These are phyloP conservation scores for Pteropus alecto DNA, from an alignment of 2,113 vertebrate species.

Conservation along the genomic window DNA sequence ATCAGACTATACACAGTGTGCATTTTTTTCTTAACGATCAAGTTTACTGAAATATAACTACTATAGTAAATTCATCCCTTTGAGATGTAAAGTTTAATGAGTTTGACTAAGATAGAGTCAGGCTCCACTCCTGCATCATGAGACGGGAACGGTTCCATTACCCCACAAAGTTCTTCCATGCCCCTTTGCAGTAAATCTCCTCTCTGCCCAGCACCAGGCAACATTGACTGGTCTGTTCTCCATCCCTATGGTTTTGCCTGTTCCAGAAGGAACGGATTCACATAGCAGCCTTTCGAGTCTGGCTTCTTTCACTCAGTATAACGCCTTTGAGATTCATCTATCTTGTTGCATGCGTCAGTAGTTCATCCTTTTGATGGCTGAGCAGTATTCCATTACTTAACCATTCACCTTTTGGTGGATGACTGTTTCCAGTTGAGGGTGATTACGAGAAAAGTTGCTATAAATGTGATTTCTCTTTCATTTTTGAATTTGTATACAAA, in stretches of 20 bases:
- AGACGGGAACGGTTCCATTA: too few relatives aligned
- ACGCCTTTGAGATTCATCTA: not conserved
- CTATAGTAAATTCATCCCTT: not conserved
- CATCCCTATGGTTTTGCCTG: not conserved
- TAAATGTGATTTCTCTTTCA: not conserved
- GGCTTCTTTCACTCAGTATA: not conserved
- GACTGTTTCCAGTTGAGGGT: not conserved
- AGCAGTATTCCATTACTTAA: not conserved
- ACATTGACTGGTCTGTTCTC: not conserved
- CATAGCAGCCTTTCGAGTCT: not conserved
- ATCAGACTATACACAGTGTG: not conserved
- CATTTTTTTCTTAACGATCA: not conserved
- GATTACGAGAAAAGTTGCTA: not conserved
- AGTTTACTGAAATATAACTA: not conserved
- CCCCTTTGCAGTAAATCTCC: not conserved
- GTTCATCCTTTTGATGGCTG: not conserved
- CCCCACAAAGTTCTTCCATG: too few relatives aligned
- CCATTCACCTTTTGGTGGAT: not conserved
- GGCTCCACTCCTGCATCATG: not conserved
- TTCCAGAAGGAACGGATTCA: not conserved
- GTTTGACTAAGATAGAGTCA: not conserved
- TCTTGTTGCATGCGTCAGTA: not conserved
- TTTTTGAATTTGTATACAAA: not conserved
- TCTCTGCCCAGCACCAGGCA: not conserved
- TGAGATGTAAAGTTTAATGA: not conserved